Evolutionary conservation across 2,113 vertebrate species (phyloP).

Genomic region (Nematolebias whitei): DNA sequence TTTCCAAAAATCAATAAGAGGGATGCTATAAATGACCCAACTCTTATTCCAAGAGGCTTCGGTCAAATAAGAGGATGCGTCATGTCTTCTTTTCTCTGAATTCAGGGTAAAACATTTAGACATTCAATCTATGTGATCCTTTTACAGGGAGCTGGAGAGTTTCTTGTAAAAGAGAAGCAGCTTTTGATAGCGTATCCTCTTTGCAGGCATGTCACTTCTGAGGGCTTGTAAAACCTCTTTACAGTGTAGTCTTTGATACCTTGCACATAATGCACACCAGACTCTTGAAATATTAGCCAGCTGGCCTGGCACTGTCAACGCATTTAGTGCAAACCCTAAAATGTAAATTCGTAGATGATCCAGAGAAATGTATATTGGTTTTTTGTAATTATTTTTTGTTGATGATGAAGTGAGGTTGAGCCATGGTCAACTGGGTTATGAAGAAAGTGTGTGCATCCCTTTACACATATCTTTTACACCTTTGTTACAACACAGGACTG

Average conservation of each 20-base stretch:
- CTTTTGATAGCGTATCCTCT: constrained; percentile 69
- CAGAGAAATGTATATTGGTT: neutral
- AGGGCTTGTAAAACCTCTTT: constrained; percentile 70
- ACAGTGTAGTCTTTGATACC: constrained; percentile 59
- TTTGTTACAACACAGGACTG: neutral
- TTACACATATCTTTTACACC: neutral
- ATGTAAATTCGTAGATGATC: neutral
- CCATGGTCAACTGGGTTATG: neutral
- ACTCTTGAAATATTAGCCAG: constrained; percentile 56
- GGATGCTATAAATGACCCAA: constrained; percentile 39
- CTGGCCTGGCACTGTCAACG: constrained; percentile 36
- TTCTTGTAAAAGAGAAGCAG: constrained; percentile 70
- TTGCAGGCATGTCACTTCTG: constrained; percentile 67
- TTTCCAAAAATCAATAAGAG: constrained; percentile 52
- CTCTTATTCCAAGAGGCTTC: constrained; percentile 41
- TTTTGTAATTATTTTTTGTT: neutral
- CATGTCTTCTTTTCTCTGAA: constrained; percentile 48
- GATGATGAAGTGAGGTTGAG: neutral
- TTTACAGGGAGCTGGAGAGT: constrained; percentile 62
- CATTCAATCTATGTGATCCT: constrained; percentile 59
- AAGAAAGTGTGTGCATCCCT: neutral
- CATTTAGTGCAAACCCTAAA: constrained; percentile 15
- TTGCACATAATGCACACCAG: constrained; percentile 58
- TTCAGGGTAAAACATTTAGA: constrained; percentile 30
- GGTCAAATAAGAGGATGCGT: constrained; percentile 30